These are phyloP conservation scores for Heliconius ismenius DNA, from an alignment of 2,888 invertebrate genomes.

Conservation along the genomic window DNA sequence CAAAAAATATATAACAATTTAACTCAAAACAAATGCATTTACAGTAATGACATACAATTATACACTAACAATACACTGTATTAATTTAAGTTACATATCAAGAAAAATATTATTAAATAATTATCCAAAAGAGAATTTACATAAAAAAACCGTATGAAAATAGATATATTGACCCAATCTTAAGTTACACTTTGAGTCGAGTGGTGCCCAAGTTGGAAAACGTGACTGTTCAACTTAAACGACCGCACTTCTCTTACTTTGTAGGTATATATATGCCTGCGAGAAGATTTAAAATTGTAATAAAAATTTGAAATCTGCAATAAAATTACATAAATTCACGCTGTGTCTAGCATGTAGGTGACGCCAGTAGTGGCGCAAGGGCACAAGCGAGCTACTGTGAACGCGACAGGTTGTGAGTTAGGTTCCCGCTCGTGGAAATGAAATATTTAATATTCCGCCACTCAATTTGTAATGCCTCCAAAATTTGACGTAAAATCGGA, in stretches of 20 bases:
- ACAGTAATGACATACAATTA: too few relatives aligned
- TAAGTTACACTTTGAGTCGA: conserved; percentile 23
- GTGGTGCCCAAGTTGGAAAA: conserved; percentile 29
- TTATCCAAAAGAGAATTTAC: neutral
- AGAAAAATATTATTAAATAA: neutral
- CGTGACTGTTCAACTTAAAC: conserved; percentile 35
- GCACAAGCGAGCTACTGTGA: too few relatives aligned
- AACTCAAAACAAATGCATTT: neutral
- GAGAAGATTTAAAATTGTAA: neutral
- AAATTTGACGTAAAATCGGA: neutral
- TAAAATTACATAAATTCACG: neutral
- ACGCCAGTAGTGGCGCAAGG: too few relatives aligned
- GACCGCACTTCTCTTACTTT: conserved; percentile 20
- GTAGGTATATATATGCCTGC: neutral
- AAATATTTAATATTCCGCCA: too few relatives aligned
- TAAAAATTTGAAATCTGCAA: neutral
- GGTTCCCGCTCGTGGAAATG: too few relatives aligned
- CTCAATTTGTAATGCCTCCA: too few relatives aligned
- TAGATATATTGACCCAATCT: conserved; percentile 16
- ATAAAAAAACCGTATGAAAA: conserved; percentile 2
- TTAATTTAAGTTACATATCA: too few relatives aligned
- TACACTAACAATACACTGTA: too few relatives aligned
- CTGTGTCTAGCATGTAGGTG: neutral
- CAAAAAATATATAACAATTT: neutral
- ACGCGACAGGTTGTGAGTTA: too few relatives aligned